These are phyloP conservation scores for Cephus sareptanus DNA, from an alignment of 2,888 invertebrate genomes.

Conservation along the genomic window DNA sequence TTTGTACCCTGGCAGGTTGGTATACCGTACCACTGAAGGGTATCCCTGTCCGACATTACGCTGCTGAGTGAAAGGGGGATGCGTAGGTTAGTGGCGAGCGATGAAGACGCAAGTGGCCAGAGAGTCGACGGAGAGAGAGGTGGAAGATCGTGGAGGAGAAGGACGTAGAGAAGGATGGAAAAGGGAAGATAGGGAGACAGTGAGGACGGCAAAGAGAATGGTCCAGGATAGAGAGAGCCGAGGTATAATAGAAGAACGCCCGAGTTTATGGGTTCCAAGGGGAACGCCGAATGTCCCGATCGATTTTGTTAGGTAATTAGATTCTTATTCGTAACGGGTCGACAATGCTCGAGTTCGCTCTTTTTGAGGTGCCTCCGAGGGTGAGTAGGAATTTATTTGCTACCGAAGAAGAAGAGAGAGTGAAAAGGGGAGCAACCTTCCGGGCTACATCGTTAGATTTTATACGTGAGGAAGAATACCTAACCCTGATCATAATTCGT, in stretches of 20 bases:
- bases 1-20: background rate
- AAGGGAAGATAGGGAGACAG: slow-evolving; percentile 9
- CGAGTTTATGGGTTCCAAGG: slow-evolving; percentile 24
- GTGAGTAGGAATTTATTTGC: background rate
- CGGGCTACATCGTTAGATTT: background rate
- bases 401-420: background rate
- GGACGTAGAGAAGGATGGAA: slow-evolving; percentile 7
- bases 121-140: slow-evolving; percentile 8
- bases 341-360: background rate
- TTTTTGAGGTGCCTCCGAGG: background rate
- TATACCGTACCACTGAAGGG: slow-evolving; percentile 22
- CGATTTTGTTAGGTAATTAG: slow-evolving; percentile 18
- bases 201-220: slow-evolving; percentile 6
- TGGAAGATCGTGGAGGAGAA: background rate
- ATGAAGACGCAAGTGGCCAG: slow-evolving; percentile 11
- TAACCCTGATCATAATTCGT: background rate
- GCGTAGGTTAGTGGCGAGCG: slow-evolving; percentile 15
- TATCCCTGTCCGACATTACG: slow-evolving; percentile 30
- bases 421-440: background rate
- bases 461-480: background rate
- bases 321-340: slow-evolving; percentile 3
- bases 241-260: slow-evolving; percentile 19
- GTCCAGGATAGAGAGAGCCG: slow-evolving; percentile 14
- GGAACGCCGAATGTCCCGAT: slow-evolving; percentile 15
- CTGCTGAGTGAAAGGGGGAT: slow-evolving; percentile 11